Conservation (phyloP, 2,113 vertebrate species). For the Myrmecobius fasciatus region DNA sequence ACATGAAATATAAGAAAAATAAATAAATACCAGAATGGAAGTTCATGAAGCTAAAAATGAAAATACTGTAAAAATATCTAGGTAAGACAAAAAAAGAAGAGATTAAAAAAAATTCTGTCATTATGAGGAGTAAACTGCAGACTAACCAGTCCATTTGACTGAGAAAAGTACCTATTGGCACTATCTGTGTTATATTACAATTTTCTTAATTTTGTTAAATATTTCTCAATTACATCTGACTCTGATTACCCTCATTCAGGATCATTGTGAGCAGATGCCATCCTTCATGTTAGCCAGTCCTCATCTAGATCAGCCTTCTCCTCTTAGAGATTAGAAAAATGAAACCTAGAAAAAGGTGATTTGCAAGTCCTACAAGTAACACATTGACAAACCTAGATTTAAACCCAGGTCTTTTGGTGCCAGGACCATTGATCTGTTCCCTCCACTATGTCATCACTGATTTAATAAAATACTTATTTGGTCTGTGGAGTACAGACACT, state of each 20-base stretch:
- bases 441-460: not conserved
- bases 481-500: not conserved
- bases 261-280: not conserved
- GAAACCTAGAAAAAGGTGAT: not conserved
- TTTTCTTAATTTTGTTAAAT: not conserved
- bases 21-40: too few relatives aligned
- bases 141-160: not conserved
- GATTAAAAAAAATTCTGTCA: too few relatives aligned
- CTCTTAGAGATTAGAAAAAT: not conserved
- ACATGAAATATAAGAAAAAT: too few relatives aligned
- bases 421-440: not conserved
- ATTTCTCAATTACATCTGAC: not conserved
- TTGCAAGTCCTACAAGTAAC: not conserved
- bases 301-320: not conserved
- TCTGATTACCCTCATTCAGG: not conserved
- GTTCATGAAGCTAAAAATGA: too few relatives aligned
- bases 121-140: too few relatives aligned
- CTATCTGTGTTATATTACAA: not conserved
- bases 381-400: not conserved
- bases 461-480: not conserved
- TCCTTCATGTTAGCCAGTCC: not conserved
- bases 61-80: too few relatives aligned
- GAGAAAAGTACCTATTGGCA: not conserved
- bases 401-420: not conserved
- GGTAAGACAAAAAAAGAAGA: too few relatives aligned